Evolutionary conservation across 53 echinoderm and acorn worm genomes (phyloP).

Genomic region (Henricia sp.): DNA sequence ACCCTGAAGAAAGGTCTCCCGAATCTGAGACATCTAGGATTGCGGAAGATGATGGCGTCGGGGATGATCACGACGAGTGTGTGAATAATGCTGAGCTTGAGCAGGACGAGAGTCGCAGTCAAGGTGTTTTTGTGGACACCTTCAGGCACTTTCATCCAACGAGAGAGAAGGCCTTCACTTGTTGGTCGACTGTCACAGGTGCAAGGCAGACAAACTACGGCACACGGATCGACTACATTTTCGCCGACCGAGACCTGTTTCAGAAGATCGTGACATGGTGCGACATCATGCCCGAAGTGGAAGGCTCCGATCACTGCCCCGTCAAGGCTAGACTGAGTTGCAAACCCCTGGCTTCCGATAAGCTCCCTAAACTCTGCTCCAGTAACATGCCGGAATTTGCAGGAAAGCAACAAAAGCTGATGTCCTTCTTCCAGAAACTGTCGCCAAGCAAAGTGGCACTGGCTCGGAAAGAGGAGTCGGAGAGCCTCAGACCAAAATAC

Average conservation of each 20-base stretch:
- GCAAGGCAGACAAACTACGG: slow-evolving; percentile 96
- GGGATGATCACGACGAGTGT: slow-evolving; percentile 3
- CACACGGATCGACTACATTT: slow-evolving; percentile 92
- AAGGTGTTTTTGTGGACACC: slow-evolving; percentile 85
- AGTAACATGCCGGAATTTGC: slow-evolving; percentile 94
- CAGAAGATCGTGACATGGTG: slow-evolving; percentile 69
- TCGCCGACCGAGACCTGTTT: slow-evolving; percentile 77
- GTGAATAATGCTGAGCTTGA: too few species aligned
- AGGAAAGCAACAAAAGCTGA: slow-evolving; percentile 92
- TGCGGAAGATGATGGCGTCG: slow-evolving; percentile 11
- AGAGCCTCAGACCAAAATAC: slow-evolving; percentile 11
- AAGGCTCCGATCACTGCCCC: slow-evolving; percentile 98
- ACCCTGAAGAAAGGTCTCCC: not conserved
- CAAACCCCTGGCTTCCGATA: slow-evolving; percentile 85
- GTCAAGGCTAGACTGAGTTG: slow-evolving; percentile 82
- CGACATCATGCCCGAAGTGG: slow-evolving; percentile 92
- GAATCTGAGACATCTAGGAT: slow-evolving; percentile 10
- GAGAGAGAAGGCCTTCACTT: slow-evolving; percentile 86
- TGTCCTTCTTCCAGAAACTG: slow-evolving; percentile 82
- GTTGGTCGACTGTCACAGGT: slow-evolving; percentile 87
- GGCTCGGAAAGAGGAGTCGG: slow-evolving; percentile 21
- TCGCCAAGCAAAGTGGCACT: slow-evolving; percentile 69
- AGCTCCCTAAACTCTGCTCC: slow-evolving; percentile 78
- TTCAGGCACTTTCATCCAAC: slow-evolving; percentile 84
- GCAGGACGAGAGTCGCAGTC: too few species aligned